Evolutionary conservation across 2,113 vertebrate species (phyloP).

Genomic region (Fulmarus glacialis): DNA sequence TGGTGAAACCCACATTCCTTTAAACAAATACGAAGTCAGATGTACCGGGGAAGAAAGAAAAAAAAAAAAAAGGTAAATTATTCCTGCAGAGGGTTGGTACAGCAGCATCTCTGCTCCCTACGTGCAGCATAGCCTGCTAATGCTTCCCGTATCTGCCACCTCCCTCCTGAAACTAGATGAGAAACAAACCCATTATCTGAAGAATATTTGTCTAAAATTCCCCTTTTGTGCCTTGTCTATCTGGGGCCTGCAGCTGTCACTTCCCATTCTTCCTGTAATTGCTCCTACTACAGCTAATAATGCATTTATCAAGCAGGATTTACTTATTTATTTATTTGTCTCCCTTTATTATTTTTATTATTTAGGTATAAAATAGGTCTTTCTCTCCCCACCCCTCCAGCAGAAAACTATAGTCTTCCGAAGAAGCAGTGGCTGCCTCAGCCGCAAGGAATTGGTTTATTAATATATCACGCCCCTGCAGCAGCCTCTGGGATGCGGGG

Average conservation of each 20-base stretch:
- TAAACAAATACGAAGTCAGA: neutral
- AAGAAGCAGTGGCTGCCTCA: neutral
- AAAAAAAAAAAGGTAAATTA: neutral
- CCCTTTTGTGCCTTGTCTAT: conserved; percentile 68
- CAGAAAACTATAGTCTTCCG: neutral
- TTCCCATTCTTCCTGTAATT: conserved; percentile 72
- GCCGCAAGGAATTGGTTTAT: conserved; percentile 6
- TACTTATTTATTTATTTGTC: conserved; percentile 61
- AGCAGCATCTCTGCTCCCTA: neutral
- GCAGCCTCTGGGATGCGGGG: neutral
- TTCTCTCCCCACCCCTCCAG: neutral
- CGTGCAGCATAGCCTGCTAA: neutral
- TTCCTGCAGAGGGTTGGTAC: neutral
- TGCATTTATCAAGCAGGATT: conserved; percentile 45
- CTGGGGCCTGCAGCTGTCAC: conserved; percentile 69
- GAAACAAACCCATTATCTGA: conserved; percentile 66
- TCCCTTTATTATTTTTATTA: conserved; percentile 45
- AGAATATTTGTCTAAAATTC: conserved; percentile 59
- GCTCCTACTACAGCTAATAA: conserved; percentile 68
- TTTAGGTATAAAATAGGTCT: conserved; percentile 15
- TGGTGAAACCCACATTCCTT: neutral
- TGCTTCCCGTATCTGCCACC: neutral
- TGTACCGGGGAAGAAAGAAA: neutral
- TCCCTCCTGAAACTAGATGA: neutral
- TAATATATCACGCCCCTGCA: neutral